Evolutionary conservation across 1,140 invertebrate genomes (phyloP), one percentile per base, ranked within the genome.

Genomic region (Papilio dardanus): DNA sequence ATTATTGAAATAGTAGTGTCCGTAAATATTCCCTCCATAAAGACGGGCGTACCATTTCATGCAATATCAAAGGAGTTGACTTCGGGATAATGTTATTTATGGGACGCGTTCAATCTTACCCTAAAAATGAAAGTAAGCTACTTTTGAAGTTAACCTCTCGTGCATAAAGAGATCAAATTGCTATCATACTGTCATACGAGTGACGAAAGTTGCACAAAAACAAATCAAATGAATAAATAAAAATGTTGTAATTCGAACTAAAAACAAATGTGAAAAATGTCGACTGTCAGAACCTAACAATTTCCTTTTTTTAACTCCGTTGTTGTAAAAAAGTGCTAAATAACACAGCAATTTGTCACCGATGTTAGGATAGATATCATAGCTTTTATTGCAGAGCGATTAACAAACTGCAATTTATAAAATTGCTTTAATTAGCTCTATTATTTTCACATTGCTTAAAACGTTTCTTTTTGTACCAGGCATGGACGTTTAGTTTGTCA

Each of bases 1-100:
- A 86, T 85, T 83, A 82, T 86, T 82, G 82, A 86, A 80, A 85
- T 66, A 76, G 68, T 74, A 54, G 62, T 77, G 67, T 77, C 77
- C 66, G 74, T 82, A 79, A 80, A 85, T 82, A 80, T 79, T 81
- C 79, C 73, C 74, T 77, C 69, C 78, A 79, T 80, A 77, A 71
- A 71, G 37, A 71, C 40, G 30, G 21, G 40, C 24, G 19, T 19
- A 31, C 69, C 40, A 71, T 71, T 62, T 62, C 54, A 50, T 33
- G 40, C 35, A 69, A 69, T 69, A 71, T 71, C 69, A 50, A 50
- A 71, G 69, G 42, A 50, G 69, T 30, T 71, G 42, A 50, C 69
- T 50, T 40, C 67, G 67, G 69, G 30, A 71, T 71, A 71, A 71
- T 31, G 40, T 71, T 71, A 71, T 71, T 71, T 71, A 71, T 71